These are phyloP conservation scores for Struthio camelus DNA, from an alignment of 2,113 vertebrate species.

Conservation along the genomic window DNA sequence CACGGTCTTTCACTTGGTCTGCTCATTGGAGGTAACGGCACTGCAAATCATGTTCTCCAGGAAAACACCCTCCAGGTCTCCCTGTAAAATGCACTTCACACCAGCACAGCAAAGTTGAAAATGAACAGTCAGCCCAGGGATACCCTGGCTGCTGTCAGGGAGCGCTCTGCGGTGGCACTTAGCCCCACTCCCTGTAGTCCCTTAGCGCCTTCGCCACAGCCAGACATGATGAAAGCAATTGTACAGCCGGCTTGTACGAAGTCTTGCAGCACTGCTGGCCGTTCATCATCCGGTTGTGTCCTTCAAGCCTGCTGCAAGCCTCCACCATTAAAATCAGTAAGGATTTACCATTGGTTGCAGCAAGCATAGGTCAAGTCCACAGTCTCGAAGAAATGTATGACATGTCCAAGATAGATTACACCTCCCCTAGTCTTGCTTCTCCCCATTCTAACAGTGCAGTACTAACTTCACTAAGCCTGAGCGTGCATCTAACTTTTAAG, in stretches of 20 bases:
- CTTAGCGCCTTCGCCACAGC: no score
- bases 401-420: neutral
- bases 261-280: no score
- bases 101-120: neutral
- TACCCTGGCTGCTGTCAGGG: no score
- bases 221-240: no score
- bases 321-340: neutral
- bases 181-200: no score
- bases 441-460: neutral
- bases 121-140: neutral
- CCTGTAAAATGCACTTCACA: neutral
- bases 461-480: neutral
- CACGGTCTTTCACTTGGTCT: neutral
- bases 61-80: neutral
- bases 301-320: neutral
- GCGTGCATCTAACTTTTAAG: neutral
- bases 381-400: neutral
- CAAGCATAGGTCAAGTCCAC: neutral
- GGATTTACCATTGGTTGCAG: neutral
- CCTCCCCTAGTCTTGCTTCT: neutral
- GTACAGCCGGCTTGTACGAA: no score
- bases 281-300: no score
- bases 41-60: fast-evolving
- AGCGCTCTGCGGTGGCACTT: no score
- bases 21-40: neutral